Conservation (phyloP, 1,140 invertebrate species). For the Polypedilum pembai region DNA sequence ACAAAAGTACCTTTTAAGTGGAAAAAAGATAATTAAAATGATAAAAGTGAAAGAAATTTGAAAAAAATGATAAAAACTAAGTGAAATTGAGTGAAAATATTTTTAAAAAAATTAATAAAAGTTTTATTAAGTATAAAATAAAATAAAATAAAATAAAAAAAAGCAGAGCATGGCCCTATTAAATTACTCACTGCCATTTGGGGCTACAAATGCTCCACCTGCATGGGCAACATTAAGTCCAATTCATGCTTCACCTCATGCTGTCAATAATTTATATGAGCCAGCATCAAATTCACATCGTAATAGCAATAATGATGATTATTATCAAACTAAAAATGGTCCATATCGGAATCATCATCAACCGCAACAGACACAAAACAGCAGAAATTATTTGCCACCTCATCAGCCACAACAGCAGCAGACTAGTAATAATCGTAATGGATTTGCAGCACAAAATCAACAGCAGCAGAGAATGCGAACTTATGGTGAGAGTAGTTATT, state of each 20-base stretch:
- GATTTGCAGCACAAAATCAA: constrained; percentile 35
- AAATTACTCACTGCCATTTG: constrained; percentile 42
- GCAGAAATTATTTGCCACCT: constrained; percentile 40
- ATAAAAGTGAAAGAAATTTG: not conserved
- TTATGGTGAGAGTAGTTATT: constrained; percentile 25
- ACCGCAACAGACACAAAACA: constrained; percentile 32
- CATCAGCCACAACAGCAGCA: constrained; percentile 33
- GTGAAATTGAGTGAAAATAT: not conserved
- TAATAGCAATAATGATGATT: constrained; percentile 36
- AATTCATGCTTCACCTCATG: constrained; percentile 39
- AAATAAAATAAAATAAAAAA: no score
- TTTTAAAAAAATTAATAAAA: constrained; percentile 23
- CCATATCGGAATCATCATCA: constrained; percentile 32
- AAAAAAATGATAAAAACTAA: not conserved
- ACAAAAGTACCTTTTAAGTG: no score
- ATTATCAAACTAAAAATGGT: constrained; percentile 39
- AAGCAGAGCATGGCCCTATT: constrained; percentile 37
- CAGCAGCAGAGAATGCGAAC: constrained; percentile 35
- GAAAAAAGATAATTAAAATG: not conserved
- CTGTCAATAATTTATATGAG: constrained; percentile 42
- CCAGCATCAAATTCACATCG: constrained; percentile 36
- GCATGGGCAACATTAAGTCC: constrained; percentile 41
- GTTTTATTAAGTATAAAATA: not conserved
- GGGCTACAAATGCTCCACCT: constrained; percentile 34
- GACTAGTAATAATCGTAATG: constrained; percentile 34